Conservation (phyloP, 2,797 vertebrate species). For the Danio kyathit region DNA sequence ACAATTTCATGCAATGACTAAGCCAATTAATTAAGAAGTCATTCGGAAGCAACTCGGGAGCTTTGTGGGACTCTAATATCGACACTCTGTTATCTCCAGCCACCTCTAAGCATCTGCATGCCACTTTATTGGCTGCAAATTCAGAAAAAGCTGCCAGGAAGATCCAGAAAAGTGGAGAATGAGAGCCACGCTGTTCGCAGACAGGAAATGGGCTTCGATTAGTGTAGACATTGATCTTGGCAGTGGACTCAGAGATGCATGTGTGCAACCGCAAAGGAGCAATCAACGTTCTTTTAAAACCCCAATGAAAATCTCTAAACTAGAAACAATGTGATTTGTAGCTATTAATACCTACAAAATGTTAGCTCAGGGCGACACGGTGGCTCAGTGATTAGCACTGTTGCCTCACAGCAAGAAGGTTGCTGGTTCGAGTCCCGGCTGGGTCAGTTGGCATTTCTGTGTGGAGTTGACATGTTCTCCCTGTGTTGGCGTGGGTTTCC, state of each 20-base stretch:
- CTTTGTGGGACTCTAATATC: neutral
- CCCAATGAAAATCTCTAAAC: conserved; percentile 62
- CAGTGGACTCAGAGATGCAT: conserved; percentile 65
- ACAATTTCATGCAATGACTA: neutral
- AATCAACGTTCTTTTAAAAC: conserved; percentile 65
- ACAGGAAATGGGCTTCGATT: conserved; percentile 75
- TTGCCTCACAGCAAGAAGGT: too few species aligned
- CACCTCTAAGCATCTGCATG: conserved; percentile 25
- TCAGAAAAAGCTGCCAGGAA: conserved; percentile 49
- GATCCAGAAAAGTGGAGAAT: conserved; percentile 51
- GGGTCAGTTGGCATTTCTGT: too few species aligned
- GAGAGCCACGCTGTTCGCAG: conserved; percentile 57
- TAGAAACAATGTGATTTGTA: conserved; percentile 57
- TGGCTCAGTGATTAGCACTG: too few species aligned
- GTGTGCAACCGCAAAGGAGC: conserved; percentile 55
- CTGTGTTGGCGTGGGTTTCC: too few species aligned
- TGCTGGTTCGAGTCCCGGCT: too few species aligned
- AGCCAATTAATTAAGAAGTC: neutral
- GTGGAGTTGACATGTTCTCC: too few species aligned
- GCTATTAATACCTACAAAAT: conserved; percentile 22
- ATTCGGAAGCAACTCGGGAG: neutral
- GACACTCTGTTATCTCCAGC: conserved; percentile 28
- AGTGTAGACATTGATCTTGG: conserved; percentile 75
- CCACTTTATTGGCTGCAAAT: conserved; percentile 49
- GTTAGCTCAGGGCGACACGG: too few species aligned